These are phyloP conservation scores for Melanaphis sacchari DNA, from an alignment of 1,140 invertebrate species.

Conservation along the genomic window DNA sequence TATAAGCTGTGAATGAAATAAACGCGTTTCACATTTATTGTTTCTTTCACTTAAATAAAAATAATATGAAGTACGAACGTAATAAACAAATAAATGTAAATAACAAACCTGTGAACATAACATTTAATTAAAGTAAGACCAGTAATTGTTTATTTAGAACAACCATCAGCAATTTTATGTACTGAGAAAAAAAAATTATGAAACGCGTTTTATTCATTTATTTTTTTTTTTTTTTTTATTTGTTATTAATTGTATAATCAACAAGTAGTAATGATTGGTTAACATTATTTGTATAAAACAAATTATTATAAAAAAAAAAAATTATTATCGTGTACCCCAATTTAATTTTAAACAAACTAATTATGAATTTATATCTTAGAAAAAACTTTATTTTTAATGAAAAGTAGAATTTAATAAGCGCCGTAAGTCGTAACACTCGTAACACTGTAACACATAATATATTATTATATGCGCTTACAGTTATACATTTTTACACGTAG, in stretches of 20 bases:
- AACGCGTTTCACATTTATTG: background rate
- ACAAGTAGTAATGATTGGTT: background rate
- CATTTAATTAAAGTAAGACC: conserved; percentile 2
- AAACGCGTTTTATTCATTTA: background rate
- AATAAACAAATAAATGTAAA: background rate
- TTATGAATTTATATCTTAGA: background rate
- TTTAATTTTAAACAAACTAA: background rate
- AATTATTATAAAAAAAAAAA: background rate
- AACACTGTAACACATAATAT: background rate
- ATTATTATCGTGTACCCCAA: background rate
- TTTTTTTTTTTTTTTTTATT: background rate
- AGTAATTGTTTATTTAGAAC: background rate
- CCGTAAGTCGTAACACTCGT: no score
- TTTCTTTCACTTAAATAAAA: conserved; percentile 3
- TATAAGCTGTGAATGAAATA: conserved; percentile 12
- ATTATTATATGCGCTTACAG: background rate
- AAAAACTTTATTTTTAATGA: background rate
- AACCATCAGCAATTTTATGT: background rate
- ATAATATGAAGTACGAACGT: background rate
- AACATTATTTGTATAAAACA: background rate
- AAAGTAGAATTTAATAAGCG: background rate
- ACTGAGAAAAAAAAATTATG: background rate
- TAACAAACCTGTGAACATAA: background rate
- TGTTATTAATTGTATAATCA: background rate
- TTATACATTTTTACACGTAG: background rate